Conservation (phyloP, 2,797 vertebrate species). For the Lepus townsendii region DNA sequence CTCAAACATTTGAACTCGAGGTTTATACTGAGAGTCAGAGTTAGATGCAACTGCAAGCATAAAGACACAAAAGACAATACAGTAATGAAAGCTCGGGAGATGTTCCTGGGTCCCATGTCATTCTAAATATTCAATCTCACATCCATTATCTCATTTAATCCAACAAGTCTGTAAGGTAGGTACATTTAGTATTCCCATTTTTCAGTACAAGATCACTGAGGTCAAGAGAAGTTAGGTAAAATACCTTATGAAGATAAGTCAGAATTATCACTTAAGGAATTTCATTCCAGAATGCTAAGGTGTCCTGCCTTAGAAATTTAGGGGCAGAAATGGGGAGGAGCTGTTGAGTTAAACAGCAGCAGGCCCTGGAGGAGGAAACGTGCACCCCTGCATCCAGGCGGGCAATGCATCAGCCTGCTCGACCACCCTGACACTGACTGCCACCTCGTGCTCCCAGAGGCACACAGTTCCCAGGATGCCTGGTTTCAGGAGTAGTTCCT, state of each 20-base stretch:
- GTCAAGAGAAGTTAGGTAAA: not conserved
- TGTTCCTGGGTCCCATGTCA: not conserved
- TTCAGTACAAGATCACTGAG: conserved; percentile 16
- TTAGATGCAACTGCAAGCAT: not conserved
- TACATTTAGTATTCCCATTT: not conserved
- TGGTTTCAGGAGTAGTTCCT: rapidly evolving
- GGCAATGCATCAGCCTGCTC: not conserved
- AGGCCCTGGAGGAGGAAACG: not conserved
- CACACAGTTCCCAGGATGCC: not conserved
- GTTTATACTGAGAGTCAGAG: not conserved
- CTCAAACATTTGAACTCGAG: conserved; percentile 36
- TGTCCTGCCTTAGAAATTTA: not conserved
- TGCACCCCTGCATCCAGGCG: not conserved
- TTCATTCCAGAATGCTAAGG: not conserved
- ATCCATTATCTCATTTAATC: not conserved
- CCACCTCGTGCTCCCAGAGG: not conserved
- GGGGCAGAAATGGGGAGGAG: not conserved
- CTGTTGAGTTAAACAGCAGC: not conserved
- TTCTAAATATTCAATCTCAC: not conserved
- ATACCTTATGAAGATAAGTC: not conserved
- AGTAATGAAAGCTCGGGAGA: not conserved
- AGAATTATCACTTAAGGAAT: conserved; percentile 38
- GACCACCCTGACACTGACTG: not conserved
- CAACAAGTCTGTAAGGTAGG: not conserved
- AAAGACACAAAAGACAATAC: not conserved